phyloP scores from a whole-genome alignment of 2,888 invertebrate species.

The Desoria tigrina region DNA sequence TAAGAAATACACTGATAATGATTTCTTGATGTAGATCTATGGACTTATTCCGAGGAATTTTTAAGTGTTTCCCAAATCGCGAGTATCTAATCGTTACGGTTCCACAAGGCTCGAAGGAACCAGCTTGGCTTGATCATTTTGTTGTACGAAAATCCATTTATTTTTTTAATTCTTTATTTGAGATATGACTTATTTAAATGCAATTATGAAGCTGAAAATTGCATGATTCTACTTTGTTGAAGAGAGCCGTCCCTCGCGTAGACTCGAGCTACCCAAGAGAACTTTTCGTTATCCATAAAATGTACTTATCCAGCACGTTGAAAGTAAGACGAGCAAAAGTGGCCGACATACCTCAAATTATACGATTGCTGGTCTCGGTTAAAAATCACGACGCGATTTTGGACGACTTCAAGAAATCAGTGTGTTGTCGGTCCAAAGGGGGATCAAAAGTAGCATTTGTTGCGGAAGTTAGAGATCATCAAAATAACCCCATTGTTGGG shows the following conservation, averaged over 20 bases:
- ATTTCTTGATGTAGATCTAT: conserved; percentile 56
- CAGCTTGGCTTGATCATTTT: conserved; percentile 64
- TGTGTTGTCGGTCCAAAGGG: conserved; percentile 16
- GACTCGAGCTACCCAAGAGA: conserved; percentile 40
- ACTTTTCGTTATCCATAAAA: conserved; percentile 46
- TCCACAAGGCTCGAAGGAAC: conserved; percentile 61
- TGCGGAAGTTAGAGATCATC: conserved; percentile 35
- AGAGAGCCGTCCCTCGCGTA: conserved; percentile 35
- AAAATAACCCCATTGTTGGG: conserved; percentile 34
- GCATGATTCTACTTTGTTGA: conserved; percentile 7
- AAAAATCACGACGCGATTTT: conserved; percentile 43
- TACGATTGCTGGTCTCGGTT: conserved; percentile 35
- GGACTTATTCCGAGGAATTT: conserved; percentile 67
- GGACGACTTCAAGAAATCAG: conserved; percentile 32
- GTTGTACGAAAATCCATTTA: conserved; percentile 57
- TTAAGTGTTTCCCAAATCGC: conserved; percentile 66
- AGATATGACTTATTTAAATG: background rate
- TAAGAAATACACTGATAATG: too few relatives aligned
- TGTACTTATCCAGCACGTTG: conserved; percentile 30
- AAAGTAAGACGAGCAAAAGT: conserved; percentile 35
- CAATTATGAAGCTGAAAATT: background rate
- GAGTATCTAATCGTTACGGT: conserved; percentile 67
- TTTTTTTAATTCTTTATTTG: background rate
- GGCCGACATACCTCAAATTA: conserved; percentile 35
- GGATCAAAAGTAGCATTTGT: conserved; percentile 31